Base-by-base conservation (phyloP, 2,113 vertebrate genomes). In the Colossoma macropomum region DNA sequence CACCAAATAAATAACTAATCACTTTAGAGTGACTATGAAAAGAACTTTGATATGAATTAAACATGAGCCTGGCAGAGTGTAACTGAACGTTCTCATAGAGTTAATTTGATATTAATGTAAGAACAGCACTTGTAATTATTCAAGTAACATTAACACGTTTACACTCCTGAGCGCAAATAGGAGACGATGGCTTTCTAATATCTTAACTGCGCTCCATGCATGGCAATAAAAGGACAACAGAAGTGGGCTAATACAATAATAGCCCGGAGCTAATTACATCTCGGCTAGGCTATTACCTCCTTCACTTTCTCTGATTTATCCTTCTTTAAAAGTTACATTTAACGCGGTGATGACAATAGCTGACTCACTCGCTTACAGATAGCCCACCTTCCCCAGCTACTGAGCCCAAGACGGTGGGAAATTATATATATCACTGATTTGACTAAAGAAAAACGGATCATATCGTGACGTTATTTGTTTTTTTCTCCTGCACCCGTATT, bases 31-130 rank as follows among this genome's bases (percentile, higher is more conserved):
- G 74, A 77, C 65, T 70, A 38, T 60, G 81, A 69, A 82, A 77
- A 62, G 74, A 83, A 77, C 74, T 71, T 83, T 76, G 32, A 41
- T 48, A 63, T 63, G 32, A 82, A 76, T 82, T 69, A 76, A 76
- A 82, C 62, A 82, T 76, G 66, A 77, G 32, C 15, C 54, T 34
- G 66, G 66, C 52, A 69, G 73, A 38, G 25, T 52, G 68, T 76
- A 82, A 76, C 60, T 76, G 63, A 82, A 60, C 25, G 68, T 38
- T 60, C 68, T 77, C 74, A 77, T 83, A 60, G 4, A 27, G 63
- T n/a, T 83, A 83, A 83, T 83, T 17, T 77, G 65, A 77, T 83
- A 83, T 77, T 77, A 83, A 83, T 83, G 73, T 69, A 83, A 83
- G 63, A 77, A 28, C 50, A 60, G 56, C 59, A 60, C 75, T 41